Percentiles rank a stretch among this genome's conserved stretches.
Evolutionary conservation across 2,888 invertebrate species (phyloP).

Genomic region (Flabesymbios commensalis): DNA sequence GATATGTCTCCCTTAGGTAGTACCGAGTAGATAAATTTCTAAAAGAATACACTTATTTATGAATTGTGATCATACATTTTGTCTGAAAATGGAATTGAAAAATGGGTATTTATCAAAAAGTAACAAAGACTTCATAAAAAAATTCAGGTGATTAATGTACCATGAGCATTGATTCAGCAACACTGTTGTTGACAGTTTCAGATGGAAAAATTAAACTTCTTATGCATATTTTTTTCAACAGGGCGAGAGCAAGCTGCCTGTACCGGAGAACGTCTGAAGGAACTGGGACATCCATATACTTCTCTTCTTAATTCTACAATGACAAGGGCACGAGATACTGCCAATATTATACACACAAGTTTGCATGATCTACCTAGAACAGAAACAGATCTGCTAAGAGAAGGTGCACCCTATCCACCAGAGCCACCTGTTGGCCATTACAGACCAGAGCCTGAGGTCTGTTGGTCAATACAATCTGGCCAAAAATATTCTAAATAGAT

Average conservation of each 20-base stretch:
- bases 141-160: too few relatives aligned
- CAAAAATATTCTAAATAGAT: too few relatives aligned
- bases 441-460: slow-evolving; percentile 80
- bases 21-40: too few relatives aligned
- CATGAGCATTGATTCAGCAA: too few relatives aligned
- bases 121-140: too few relatives aligned
- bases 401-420: slow-evolving; percentile 93
- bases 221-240: slow-evolving; percentile 51
- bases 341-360: slow-evolving; percentile 76
- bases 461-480: background rate
- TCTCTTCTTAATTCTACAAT: slow-evolving; percentile 85
- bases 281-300: slow-evolving; percentile 79
- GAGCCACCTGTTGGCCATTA: slow-evolving; percentile 89
- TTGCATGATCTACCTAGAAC: slow-evolving; percentile 62
- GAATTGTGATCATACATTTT: too few relatives aligned
- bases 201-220: too few relatives aligned
- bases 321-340: slow-evolving; percentile 91
- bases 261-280: slow-evolving; percentile 79
- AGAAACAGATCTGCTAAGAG: slow-evolving; percentile 76
- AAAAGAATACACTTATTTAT: background rate
- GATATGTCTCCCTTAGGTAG: too few relatives aligned
- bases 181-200: too few relatives aligned
- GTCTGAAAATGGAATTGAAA: too few relatives aligned
- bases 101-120: too few relatives aligned
- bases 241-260: slow-evolving; percentile 83